Percentiles rank a stretch among this genome's conserved stretches.
These are phyloP conservation scores for Chinchilla lanigera DNA, from an alignment of 2,113 vertebrate genomes.

Conservation along the genomic window DNA sequence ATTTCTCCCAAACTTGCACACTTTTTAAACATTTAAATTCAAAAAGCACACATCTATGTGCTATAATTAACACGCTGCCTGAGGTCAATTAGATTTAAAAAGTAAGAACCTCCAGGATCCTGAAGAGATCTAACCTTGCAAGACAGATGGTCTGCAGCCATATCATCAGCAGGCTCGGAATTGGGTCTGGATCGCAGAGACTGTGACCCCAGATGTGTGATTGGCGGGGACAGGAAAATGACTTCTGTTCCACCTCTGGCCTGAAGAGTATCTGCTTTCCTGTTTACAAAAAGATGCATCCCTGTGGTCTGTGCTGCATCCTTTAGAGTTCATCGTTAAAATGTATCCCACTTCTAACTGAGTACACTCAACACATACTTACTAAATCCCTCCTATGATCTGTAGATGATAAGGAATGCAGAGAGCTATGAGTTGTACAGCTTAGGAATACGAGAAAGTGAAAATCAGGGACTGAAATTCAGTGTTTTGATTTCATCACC, in stretches of 20 bases:
- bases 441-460: neutral
- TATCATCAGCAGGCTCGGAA: conserved; percentile 46
- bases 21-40: conserved; percentile 35
- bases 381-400: neutral
- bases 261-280: conserved; percentile 30
- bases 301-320: neutral
- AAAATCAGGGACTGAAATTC: neutral
- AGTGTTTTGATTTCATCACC: neutral
- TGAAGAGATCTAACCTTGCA: neutral
- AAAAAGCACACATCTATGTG: conserved; percentile 58
- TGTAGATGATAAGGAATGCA: neutral
- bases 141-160: conserved; percentile 55
- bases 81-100: conserved; percentile 50
- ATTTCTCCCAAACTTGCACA: conserved; percentile 48
- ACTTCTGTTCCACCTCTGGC: neutral
- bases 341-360: neutral
- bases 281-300: neutral
- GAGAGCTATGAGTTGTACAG: neutral
- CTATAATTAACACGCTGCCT: conserved; percentile 68
- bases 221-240: neutral
- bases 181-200: neutral
- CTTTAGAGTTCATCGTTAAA: neutral
- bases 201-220: conserved; percentile 52
- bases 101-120: conserved; percentile 57
- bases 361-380: conserved; percentile 39